These are phyloP conservation scores for Potorous gilbertii DNA, from an alignment of 2,797 vertebrate species.

Conservation along the genomic window DNA sequence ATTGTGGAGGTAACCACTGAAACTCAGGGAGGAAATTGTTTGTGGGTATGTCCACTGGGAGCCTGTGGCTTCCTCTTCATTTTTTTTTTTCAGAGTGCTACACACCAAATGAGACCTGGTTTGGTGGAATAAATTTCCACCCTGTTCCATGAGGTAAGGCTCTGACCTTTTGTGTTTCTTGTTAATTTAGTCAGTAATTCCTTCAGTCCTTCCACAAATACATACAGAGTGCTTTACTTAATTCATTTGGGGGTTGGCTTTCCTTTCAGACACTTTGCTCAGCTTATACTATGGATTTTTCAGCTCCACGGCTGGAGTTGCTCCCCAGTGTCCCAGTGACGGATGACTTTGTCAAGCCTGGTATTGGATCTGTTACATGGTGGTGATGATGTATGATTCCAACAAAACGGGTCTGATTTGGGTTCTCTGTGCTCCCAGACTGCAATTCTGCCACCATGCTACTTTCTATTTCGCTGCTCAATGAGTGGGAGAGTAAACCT, in stretches of 20 bases:
- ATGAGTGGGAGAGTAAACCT: conserved; percentile 45
- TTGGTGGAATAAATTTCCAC: not conserved
- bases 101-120: not conserved
- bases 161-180: not conserved
- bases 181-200: not conserved
- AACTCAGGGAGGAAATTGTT: too few species aligned
- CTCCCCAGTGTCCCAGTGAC: conserved; percentile 68
- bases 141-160: not conserved
- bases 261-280: conserved; percentile 10
- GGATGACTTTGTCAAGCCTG: conserved; percentile 68
- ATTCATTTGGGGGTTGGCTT: not conserved
- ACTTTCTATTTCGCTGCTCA: conserved; percentile 45
- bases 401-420: conserved; percentile 49
- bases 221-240: not conserved
- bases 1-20: not conserved
- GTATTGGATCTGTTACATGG: conserved; percentile 66
- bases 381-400: conserved; percentile 71
- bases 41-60: not conserved
- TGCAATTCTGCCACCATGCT: conserved; percentile 49
- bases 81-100: conserved; percentile 5
- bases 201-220: not conserved
- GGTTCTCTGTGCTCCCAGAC: conserved; percentile 59
- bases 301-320: rapidly evolving
- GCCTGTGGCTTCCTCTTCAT: not conserved
- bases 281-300: not conserved